Conservation (phyloP, 2,113 vertebrate genomes). For the Spheniscus mendiculus region DNA sequence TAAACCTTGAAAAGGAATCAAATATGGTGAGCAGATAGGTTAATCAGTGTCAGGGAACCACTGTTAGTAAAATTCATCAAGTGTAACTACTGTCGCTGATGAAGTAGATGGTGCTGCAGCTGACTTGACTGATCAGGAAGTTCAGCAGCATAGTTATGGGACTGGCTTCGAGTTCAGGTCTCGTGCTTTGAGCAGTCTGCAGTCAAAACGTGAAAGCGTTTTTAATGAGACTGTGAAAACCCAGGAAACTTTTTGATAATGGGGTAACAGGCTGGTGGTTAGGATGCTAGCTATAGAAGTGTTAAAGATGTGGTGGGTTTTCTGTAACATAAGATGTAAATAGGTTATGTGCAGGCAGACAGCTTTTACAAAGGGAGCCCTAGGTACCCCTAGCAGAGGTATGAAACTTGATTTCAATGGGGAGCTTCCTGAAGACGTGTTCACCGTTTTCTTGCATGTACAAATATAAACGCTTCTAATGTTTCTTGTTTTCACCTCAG, state of each 20-base stretch:
- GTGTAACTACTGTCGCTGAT: slow-evolving; percentile 3
- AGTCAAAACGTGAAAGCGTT: background rate
- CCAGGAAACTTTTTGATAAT: background rate
- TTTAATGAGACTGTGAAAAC: background rate
- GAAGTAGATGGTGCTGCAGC: background rate
- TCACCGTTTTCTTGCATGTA: background rate
- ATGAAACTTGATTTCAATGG: background rate
- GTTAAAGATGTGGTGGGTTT: background rate
- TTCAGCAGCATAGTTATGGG: background rate
- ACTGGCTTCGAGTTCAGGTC: background rate
- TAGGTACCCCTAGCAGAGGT: background rate
- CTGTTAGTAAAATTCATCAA: slow-evolving; percentile 2
- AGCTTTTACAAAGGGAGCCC: background rate
- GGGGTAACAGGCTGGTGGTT: background rate
- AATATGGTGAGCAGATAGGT: background rate
- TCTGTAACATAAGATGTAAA: background rate
- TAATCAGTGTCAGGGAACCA: slow-evolving; percentile 7
- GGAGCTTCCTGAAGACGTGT: background rate
- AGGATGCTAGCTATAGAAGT: background rate
- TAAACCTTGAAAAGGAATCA: background rate
- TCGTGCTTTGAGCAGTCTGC: background rate
- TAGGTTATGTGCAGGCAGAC: background rate
- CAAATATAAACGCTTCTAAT: background rate
- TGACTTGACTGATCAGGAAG: background rate
- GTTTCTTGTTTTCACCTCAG: background rate